Evolutionary conservation across 2,113 vertebrate species (phyloP).

Genomic region (Pelecanoides urinatrix): DNA sequence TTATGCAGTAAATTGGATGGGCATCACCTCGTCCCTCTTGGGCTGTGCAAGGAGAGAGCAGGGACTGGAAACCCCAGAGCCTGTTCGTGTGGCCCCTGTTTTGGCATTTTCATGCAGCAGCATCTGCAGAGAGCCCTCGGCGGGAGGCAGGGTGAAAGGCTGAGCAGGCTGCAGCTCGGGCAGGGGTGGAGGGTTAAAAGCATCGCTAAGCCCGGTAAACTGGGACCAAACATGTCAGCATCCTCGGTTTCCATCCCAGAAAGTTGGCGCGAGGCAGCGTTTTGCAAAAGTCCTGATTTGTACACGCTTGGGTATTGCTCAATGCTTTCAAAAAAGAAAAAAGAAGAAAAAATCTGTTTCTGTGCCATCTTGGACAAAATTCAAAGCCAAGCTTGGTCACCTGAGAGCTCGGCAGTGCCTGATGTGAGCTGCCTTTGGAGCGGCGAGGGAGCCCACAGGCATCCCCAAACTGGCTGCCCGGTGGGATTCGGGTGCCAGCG

Average conservation of each 20-base stretch:
- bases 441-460: rapidly evolving
- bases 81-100: neutral
- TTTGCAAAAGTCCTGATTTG: neutral
- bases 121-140: neutral
- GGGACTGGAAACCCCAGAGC: neutral
- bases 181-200: neutral
- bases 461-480: neutral
- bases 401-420: neutral
- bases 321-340: neutral
- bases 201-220: neutral
- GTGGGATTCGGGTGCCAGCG: neutral
- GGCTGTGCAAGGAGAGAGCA: neutral
- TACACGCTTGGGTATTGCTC: neutral
- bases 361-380: neutral
- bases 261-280: rapidly evolving
- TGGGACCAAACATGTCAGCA: neutral
- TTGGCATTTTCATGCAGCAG: neutral
- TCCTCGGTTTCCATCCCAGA: neutral
- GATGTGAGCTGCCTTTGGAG: rapidly evolving
- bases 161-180: neutral
- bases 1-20: neutral
- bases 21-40: rapidly evolving
- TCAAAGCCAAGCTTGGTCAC: neutral
- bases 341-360: neutral
- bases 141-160: neutral